Percentiles rank a stretch among this genome's conserved stretches.
Conservation (phyloP, 1,140 invertebrate genomes). For the Copidosoma floridanum region DNA sequence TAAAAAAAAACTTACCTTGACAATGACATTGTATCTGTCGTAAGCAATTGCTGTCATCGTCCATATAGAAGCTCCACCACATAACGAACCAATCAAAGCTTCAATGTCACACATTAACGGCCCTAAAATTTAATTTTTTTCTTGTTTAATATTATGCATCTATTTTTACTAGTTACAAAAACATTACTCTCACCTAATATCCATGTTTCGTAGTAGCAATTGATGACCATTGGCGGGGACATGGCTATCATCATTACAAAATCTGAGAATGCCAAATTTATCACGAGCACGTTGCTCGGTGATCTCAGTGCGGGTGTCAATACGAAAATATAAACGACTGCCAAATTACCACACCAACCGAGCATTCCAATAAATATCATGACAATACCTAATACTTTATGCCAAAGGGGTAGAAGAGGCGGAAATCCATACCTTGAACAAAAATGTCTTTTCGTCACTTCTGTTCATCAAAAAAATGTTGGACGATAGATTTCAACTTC, state of each 20-base stretch:
- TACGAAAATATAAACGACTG: conserved; percentile 84
- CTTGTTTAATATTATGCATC: neutral
- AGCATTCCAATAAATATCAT: conserved; percentile 72
- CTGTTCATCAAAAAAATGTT: too few relatives aligned
- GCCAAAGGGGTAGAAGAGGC: conserved; percentile 77
- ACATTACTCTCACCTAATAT: conserved; percentile 58
- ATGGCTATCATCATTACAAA: conserved; percentile 84
- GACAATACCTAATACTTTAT: conserved; percentile 72
- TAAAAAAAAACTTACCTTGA: conserved; percentile 55
- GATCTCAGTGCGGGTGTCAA: conserved; percentile 74
- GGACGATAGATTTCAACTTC: too few relatives aligned
- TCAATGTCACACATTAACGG: conserved; percentile 81
- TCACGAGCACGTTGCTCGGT: conserved; percentile 79
- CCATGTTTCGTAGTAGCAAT: conserved; percentile 86
- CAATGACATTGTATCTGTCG: conserved; percentile 84
- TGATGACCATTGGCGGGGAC: conserved; percentile 80
- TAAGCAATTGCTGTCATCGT: conserved; percentile 79
- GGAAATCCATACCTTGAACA: conserved; percentile 66
- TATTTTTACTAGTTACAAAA: too few relatives aligned
- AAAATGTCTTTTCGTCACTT: too few relatives aligned
- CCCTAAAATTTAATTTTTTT: conserved; percentile 47
- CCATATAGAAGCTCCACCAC: conserved; percentile 80
- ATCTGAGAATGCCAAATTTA: conserved; percentile 85
- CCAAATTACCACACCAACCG: conserved; percentile 75
- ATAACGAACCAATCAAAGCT: conserved; percentile 75